Evolutionary conservation across 2,113 vertebrate genomes (phyloP).

Genomic region (Promerops cafer): DNA sequence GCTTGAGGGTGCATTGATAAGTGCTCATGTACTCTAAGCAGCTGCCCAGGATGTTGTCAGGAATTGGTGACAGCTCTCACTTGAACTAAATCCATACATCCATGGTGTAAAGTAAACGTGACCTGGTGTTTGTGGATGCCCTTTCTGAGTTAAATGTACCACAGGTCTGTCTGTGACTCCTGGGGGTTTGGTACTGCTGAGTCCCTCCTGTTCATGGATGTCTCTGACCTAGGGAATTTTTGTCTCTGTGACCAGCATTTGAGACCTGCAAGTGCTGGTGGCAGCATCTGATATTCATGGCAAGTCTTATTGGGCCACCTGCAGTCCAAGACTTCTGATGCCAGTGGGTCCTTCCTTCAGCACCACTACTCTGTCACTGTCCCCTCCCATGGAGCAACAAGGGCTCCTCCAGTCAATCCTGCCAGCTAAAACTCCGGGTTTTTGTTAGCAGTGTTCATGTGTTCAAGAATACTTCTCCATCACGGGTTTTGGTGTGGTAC

Average conservation of each 20-base stretch:
- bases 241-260: not conserved
- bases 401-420: not conserved
- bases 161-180: not conserved
- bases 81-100: not conserved
- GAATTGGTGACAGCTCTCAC: not conserved
- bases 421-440: fast-evolving
- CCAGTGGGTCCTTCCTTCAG: fast-evolving
- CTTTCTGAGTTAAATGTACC: not conserved
- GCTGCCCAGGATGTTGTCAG: not conserved
- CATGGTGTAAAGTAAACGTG: not conserved
- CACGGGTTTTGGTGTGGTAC: not conserved
- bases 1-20: not conserved
- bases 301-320: not conserved
- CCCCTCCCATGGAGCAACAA: fast-evolving
- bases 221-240: not conserved
- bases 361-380: not conserved
- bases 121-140: not conserved
- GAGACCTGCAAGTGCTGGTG: not conserved
- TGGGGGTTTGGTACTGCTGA: not conserved
- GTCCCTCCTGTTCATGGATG: not conserved
- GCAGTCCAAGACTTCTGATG: not conserved
- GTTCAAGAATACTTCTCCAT: not conserved
- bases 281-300: not conserved
- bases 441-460: not conserved
- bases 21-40: not conserved